Evolutionary conservation across 2,888 invertebrate genomes (phyloP).

Genomic region (Lymantria dispar): DNA sequence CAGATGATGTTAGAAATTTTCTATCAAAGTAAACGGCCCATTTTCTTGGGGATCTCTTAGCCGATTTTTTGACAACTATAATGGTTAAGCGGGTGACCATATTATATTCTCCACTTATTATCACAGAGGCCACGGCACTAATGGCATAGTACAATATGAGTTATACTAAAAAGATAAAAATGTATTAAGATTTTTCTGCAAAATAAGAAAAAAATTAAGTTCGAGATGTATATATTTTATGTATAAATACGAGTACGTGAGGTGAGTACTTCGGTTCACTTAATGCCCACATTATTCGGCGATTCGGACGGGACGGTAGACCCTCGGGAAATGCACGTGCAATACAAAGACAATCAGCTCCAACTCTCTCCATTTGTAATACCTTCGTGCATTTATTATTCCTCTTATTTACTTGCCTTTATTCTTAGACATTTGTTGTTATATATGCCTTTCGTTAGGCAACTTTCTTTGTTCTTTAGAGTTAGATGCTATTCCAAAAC

Average conservation of each 20-base stretch:
- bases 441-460: not conserved
- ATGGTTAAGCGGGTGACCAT: too few relatives aligned
- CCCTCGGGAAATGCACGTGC: constrained; percentile 53
- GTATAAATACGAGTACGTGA: constrained; percentile 16
- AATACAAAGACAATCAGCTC: constrained; percentile 42
- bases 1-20: too few relatives aligned
- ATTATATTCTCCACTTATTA: too few relatives aligned
- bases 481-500: not conserved
- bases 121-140: too few relatives aligned
- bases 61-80: too few relatives aligned
- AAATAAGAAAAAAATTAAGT: constrained; percentile 17
- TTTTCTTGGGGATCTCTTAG: too few relatives aligned
- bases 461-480: not conserved
- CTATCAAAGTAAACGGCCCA: too few relatives aligned
- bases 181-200: not conserved
- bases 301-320: constrained; percentile 24
- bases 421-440: constrained; percentile 4
- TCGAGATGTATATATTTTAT: constrained; percentile 13
- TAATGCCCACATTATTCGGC: constrained; percentile 17
- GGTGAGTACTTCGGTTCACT: constrained; percentile 24
- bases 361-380: constrained; percentile 32
- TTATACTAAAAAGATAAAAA: too few relatives aligned
- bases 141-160: too few relatives aligned
- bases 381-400: constrained; percentile 32
- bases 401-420: constrained; percentile 24